Evolutionary conservation across 2,113 vertebrate species (phyloP), one percentile per base, ranked within the genome.

Genomic region (Ramphastos sulfuratus): DNA sequence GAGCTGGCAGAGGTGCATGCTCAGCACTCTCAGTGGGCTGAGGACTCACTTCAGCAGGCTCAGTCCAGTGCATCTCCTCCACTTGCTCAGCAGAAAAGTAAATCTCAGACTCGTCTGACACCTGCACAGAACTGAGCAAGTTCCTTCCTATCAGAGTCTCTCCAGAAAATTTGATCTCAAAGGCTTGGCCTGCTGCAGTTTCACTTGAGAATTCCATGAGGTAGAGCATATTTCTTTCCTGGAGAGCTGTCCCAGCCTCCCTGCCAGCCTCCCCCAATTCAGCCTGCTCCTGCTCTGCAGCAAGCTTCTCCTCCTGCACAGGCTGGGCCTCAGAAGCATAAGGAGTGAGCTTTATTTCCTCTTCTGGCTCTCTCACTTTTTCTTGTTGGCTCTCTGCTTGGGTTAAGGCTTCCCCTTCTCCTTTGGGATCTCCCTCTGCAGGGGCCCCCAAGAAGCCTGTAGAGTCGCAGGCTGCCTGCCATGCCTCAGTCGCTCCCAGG

Each of bases 21-120:
- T 58, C 44, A 48, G 39, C n/a, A 15, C 15, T 23, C 1, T 10
- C 13, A 7, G 56, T 1, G 8, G 23, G 1, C 1, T 0, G 46
- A 74, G 42, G 60, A 1, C 18, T 82, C 3, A 1, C 1, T 30
- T 30, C 33, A 18, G 42, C 65, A 67, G 33, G 16, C 12, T 15
- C 1, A 27, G 20, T 19, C 46, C 10, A 3, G 6, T 3, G 25
- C 0, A 2, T 20, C 23, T 67, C 83, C 42, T 52, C 12, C 14
- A 3, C 0, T 0, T 8, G 11, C 46, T 75, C 50, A 69, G 58
- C 58, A 66, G 23, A 7, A 67, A 7, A 19, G 3, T 10, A 14
- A 30, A 20, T 16, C 27, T 35, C 61, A 0, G 20, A 28, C 30
- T 87, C 30, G 73, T 56, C 46, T 31, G 14, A 24, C 67, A 31